Percentiles rank a stretch among this genome's conserved stretches.
These are phyloP conservation scores for Alouatta palliata DNA, from an alignment of 2,113 vertebrate species.

Conservation along the genomic window DNA sequence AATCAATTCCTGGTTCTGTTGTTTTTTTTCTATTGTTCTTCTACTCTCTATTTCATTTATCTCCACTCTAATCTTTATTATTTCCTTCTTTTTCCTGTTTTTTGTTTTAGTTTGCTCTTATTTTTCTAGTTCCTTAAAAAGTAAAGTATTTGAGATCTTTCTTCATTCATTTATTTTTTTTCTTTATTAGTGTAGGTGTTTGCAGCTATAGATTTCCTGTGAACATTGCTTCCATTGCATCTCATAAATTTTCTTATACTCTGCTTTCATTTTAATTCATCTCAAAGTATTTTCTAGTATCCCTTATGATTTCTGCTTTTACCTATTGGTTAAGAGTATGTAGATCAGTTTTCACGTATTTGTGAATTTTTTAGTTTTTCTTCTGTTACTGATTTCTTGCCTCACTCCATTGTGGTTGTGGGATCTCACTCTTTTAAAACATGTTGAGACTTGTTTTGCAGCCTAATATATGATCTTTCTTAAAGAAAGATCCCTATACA, in stretches of 20 bases:
- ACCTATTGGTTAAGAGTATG: not conserved
- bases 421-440: not conserved
- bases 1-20: not conserved
- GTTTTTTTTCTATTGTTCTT: not conserved
- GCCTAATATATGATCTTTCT: not conserved
- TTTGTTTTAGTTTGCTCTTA: not conserved
- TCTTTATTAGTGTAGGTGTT: not conserved
- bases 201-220: not conserved
- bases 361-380: not conserved
- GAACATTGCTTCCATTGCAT: not conserved
- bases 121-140: not conserved
- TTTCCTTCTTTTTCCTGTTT: not conserved
- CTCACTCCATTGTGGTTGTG: not conserved
- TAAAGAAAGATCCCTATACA: not conserved
- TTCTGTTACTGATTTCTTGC: not conserved
- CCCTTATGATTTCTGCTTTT: not conserved
- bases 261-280: not conserved
- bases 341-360: not conserved
- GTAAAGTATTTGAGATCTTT: not conserved
- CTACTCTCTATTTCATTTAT: not conserved
- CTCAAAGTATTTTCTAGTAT: not conserved
- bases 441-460: not conserved
- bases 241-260: not conserved
- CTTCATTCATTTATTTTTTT: not conserved
- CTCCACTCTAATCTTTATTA: not conserved